phyloP scores from a whole-genome alignment of 2,797 vertebrate genomes.

The Falco novaeseelandiae region DNA sequence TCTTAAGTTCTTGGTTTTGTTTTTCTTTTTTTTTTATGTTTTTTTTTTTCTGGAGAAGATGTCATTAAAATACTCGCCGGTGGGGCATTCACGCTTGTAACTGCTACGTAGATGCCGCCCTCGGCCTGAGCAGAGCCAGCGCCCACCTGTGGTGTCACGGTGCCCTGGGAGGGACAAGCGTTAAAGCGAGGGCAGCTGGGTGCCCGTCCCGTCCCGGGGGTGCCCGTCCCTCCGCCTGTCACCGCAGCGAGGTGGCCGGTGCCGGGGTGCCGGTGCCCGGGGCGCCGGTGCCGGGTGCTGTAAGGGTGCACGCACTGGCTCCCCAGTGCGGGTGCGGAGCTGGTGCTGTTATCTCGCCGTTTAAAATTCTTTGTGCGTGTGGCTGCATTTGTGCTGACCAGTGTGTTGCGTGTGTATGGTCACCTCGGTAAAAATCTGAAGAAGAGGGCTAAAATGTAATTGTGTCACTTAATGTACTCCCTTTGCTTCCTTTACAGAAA shows the following conservation, averaged over 20 bases:
- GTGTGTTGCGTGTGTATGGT: rapidly evolving
- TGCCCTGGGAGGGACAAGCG: no score
- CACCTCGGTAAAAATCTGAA: not conserved
- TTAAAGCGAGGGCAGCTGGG: no score
- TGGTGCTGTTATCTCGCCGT: not conserved
- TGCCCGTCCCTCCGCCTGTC: no score
- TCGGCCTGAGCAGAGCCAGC: not conserved
- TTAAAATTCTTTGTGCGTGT: not conserved
- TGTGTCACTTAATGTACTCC: not conserved
- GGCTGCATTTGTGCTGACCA: not conserved
- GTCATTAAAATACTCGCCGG: not conserved
- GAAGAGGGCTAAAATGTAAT: not conserved
- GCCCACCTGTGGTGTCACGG: not conserved
- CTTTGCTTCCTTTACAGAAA: not conserved
- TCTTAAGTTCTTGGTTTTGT: not conserved
- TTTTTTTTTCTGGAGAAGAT: not conserved
- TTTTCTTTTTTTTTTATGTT: rapidly evolving
- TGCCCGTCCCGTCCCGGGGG: no score
- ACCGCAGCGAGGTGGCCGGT: no score
- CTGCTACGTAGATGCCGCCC: not conserved
- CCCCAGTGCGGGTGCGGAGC: not conserved
- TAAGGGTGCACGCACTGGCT: no score
- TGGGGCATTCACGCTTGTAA: not conserved
- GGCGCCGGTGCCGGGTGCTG: no score
- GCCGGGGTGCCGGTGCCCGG: no score